Percentiles rank a stretch among this genome's conserved stretches.
These are phyloP conservation scores for Telmatochromis sp. DNA, from an alignment of 2,113 vertebrate genomes.

Conservation along the genomic window DNA sequence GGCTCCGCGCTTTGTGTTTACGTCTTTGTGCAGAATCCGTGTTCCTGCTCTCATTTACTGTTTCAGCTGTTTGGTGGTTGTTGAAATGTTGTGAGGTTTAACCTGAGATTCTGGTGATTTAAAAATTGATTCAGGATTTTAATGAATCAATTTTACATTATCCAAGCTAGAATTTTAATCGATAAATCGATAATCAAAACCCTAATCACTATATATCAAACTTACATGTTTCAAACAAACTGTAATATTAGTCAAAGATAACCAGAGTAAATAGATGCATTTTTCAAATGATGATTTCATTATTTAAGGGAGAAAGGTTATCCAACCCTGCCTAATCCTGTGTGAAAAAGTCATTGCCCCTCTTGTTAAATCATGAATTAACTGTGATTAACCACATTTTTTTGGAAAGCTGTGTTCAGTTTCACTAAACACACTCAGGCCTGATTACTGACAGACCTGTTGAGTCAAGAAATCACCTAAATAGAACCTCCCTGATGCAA, in stretches of 20 bases:
- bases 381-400: not conserved
- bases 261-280: not conserved
- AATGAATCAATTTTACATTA: too few relatives aligned
- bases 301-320: not conserved
- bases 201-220: too few relatives aligned
- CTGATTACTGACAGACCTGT: accelerated
- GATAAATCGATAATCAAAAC: too few relatives aligned
- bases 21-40: accelerated
- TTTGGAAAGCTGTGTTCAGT: not conserved
- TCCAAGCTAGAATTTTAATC: too few relatives aligned
- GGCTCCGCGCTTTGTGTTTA: accelerated
- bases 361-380: not conserved
- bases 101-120: accelerated
- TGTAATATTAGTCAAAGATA: not conserved
- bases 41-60: too few relatives aligned
- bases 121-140: too few relatives aligned
- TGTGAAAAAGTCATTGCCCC: too few relatives aligned
- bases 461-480: accelerated
- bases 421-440: not conserved
- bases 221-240: too few relatives aligned
- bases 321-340: not conserved
- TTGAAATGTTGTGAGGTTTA: accelerated
- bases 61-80: too few relatives aligned
- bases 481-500: not conserved
- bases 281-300: not conserved